Evolutionary conservation across 2,888 invertebrate genomes (phyloP), one percentile per base, ranked within the genome.

Genomic region (Pseudococcus viburni): DNA sequence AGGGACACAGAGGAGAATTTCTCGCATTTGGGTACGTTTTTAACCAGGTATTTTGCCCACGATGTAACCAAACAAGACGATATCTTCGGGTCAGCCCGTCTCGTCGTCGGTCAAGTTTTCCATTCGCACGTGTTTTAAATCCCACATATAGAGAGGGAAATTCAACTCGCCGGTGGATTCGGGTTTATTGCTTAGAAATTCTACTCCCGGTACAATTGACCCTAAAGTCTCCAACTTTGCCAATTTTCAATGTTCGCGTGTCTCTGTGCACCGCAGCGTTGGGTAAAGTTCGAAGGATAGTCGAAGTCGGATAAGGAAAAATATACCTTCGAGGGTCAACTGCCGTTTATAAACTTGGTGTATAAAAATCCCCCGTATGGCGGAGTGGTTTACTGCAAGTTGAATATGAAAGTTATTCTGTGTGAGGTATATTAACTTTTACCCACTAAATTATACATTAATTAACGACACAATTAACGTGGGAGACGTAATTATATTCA

Each of bases 201-300:
- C 33, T 73, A 73, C 73, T 39, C 33, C 73, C 73, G 12, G 15
- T 33, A 73, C 73, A 73, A 73, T 39, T 80, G 80, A 80, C 80
- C 80, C 80, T 42, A n/a, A 80, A 80, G 80, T 80, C 42, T 80
- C 80, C 42, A 46, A 80, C 42, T 80, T 80, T 39, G 80, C 80
- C 80, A 80, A 80, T 42, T 80, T 80, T 42, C n/a, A 39, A 42
- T 80, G 80, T 80, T 80, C 17, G 68, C 11, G 19, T 42, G 4
- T 80, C 39, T 68, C 7, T 11, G 22, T 73, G 12, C 73, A 39
- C 33, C 39, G 73, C 73, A 26, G 11, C 17, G 55, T 19, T 59
- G 12, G 59, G 19, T 59, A 59, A 59, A 59, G 19, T 59, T 59
- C 59, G 59, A 33, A 33, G 26, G 26, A 33, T 26, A 1, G 15